Evolutionary conservation across 1,140 invertebrate genomes (phyloP).

Genomic region (Drosophila punjabiensis): DNA sequence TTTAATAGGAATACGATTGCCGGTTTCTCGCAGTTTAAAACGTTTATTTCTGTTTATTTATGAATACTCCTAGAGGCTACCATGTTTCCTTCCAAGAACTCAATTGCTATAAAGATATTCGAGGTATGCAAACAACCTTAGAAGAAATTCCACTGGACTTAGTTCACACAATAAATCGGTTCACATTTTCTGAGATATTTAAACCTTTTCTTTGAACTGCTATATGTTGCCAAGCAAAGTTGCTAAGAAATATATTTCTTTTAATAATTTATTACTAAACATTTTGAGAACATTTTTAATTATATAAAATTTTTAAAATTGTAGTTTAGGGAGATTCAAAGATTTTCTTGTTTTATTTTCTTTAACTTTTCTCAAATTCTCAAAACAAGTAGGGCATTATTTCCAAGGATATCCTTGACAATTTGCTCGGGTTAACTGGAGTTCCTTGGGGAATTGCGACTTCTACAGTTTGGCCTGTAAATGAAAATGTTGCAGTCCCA

Average conservation of each 20-base stretch:
- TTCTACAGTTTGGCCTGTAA: conserved; percentile 8
- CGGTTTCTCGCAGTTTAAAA: background rate
- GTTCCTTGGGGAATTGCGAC: conserved; percentile 4
- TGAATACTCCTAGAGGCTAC: background rate
- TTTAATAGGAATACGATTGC: background rate
- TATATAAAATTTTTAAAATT: too few species aligned
- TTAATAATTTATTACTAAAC: background rate
- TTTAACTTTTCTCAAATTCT: background rate
- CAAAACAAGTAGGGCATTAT: background rate
- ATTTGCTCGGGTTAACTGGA: background rate
- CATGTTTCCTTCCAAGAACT: background rate
- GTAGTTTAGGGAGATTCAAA: too few species aligned
- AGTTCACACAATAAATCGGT: background rate
- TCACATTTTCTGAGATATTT: background rate
- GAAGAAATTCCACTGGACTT: background rate
- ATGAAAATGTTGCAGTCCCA: conserved; percentile 41
- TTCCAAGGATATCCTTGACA: background rate
- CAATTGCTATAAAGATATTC: background rate
- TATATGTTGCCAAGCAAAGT: background rate
- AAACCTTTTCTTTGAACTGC: background rate
- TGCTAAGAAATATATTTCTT: background rate
- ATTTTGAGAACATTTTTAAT: too few species aligned
- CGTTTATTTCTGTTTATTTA: background rate
- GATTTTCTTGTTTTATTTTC: background rate
- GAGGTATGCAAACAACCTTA: background rate